These are phyloP conservation scores for Hyposoter didymator DNA, from an alignment of 2,888 invertebrate genomes.

Conservation along the genomic window DNA sequence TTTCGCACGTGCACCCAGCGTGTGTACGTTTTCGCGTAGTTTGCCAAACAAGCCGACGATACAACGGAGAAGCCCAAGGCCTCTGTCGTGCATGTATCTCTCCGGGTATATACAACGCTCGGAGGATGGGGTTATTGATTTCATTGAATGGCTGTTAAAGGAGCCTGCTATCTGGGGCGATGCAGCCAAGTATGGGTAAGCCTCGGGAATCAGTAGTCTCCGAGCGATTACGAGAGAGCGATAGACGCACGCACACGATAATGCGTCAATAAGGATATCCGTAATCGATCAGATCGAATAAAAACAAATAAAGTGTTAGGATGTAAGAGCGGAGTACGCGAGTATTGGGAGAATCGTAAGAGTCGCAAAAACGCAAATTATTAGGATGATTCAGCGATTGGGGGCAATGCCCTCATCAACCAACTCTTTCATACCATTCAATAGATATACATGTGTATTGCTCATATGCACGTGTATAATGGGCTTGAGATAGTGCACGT, in stretches of 20 bases:
- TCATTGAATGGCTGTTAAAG: conserved; percentile 66
- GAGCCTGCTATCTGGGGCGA: conserved; percentile 56
- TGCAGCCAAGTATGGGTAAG: conserved; percentile 56
- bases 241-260: background rate
- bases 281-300: no score
- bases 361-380: no score
- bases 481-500: conserved; percentile 20
- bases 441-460: background rate
- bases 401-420: background rate
- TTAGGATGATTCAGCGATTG: no score
- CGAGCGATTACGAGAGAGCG: conserved; percentile 54
- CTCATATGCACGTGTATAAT: background rate
- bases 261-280: no score
- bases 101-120: background rate
- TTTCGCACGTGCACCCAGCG: conserved; percentile 30
- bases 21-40: conserved; percentile 9
- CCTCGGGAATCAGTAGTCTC: conserved; percentile 62
- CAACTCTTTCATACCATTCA: background rate
- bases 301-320: no score
- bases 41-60: background rate
- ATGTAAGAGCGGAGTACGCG: no score
- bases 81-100: conserved; percentile 10
- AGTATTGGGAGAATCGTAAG: no score
- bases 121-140: conserved; percentile 56
- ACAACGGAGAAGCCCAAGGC: conserved; percentile 8